These are phyloP conservation scores for Lucinisca nassula DNA, from an alignment of 2,888 invertebrate species.

Conservation along the genomic window DNA sequence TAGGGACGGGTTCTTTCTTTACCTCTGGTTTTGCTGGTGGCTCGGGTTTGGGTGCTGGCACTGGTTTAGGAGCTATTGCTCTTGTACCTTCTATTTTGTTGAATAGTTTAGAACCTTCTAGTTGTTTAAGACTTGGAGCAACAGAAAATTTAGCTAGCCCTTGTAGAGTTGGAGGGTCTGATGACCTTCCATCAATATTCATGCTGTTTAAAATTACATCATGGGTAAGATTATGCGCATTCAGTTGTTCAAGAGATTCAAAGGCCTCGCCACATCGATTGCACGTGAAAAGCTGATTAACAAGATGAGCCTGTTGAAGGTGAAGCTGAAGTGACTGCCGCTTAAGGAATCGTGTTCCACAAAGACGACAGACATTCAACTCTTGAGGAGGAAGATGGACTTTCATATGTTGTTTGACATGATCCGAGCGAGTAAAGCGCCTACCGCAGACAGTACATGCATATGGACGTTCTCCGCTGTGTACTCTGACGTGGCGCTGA, in stretches of 20 bases:
- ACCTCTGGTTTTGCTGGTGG: background rate
- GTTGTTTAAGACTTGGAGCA: constrained; percentile 42
- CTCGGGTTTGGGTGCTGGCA: background rate
- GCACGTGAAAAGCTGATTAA: constrained; percentile 76
- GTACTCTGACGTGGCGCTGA: constrained; percentile 81
- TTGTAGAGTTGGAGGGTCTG: constrained; percentile 19
- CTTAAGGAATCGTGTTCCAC: constrained; percentile 77
- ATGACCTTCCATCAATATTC: constrained; percentile 52
- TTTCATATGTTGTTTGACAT: constrained; percentile 82
- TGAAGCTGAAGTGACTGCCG: constrained; percentile 76
- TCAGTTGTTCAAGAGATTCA: constrained; percentile 76
- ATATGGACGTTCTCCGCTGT: constrained; percentile 81
- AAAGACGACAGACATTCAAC: constrained; percentile 77
- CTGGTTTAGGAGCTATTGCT: background rate
- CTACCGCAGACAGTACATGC: constrained; percentile 80
- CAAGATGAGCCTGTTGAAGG: constrained; percentile 74
- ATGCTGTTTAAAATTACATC: constrained; percentile 65
- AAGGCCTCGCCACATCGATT: constrained; percentile 80
- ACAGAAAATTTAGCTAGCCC: constrained; percentile 78
- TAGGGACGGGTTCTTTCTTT: background rate
- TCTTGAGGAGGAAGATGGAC: constrained; percentile 78
- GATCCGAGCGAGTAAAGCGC: constrained; percentile 81
- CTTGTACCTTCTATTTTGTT: background rate
- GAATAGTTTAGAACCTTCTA: background rate
- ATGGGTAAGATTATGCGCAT: constrained; percentile 76